These are phyloP conservation scores for Pedicia rivosa DNA, from an alignment of 2,888 invertebrate genomes.

Conservation along the genomic window DNA sequence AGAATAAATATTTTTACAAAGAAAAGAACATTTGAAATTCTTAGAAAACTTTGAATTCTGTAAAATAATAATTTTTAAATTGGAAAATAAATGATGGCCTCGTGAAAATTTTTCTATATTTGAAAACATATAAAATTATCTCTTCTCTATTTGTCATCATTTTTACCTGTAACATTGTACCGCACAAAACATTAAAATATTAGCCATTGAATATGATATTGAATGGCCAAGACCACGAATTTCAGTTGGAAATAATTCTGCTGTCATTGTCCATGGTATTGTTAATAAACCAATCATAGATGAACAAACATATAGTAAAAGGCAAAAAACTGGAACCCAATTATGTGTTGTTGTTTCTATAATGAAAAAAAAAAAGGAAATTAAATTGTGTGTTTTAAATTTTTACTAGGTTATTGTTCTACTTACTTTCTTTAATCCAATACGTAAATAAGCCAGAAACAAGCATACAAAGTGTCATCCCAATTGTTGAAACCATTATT, in stretches of 20 bases:
- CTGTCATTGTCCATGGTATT: conserved; percentile 50
- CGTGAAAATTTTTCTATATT: neutral
- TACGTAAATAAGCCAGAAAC: conserved; percentile 38
- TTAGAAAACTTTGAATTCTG: neutral
- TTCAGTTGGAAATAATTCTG: conserved; percentile 42
- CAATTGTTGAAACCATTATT: conserved; percentile 34
- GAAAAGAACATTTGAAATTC: too few species aligned
- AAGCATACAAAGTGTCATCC: conserved; percentile 39
- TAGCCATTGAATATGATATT: conserved; percentile 38
- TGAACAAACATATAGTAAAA: conserved; percentile 38
- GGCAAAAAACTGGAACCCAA: conserved; percentile 35
- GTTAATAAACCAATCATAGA: conserved; percentile 43
- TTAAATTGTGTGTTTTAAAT: too few species aligned
- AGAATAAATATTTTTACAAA: too few species aligned
- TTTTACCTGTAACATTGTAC: conserved; percentile 33
- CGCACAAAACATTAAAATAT: conserved; percentile 39
- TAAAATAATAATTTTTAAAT: neutral
- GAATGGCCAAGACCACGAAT: conserved; percentile 43
- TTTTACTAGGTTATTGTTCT: too few species aligned
- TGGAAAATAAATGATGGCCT: neutral
- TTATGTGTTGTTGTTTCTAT: conserved; percentile 22
- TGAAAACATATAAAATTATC: too few species aligned
- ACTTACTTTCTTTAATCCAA: conserved; percentile 30
- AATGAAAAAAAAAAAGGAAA: conserved; percentile 10
- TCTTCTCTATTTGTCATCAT: too few species aligned